These are phyloP conservation scores for Egretta garzetta DNA, from an alignment of 2,113 vertebrate species.

Conservation along the genomic window DNA sequence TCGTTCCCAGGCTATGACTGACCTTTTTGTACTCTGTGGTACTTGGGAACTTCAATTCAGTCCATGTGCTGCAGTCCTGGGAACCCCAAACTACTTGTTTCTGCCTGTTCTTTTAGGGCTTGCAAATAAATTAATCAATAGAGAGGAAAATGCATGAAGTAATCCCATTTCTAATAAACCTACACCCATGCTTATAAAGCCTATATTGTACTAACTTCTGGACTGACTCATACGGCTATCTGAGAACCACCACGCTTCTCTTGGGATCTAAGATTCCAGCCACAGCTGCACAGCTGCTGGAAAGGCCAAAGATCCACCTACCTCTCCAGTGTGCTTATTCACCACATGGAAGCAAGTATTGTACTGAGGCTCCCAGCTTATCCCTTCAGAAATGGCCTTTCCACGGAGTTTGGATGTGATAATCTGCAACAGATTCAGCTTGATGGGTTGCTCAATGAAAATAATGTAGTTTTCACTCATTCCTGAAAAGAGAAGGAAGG, in stretches of 20 bases:
- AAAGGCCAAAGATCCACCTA: conserved; percentile 3
- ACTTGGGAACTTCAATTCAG: neutral
- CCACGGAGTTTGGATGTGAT: conserved; percentile 81
- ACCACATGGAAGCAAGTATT: conserved; percentile 88
- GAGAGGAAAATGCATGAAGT: neutral
- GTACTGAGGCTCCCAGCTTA: conserved; percentile 91
- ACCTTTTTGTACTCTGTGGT: neutral
- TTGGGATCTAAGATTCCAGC: neutral
- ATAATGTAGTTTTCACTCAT: conserved; percentile 94
- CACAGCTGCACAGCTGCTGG: neutral
- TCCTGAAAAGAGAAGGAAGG: conserved; percentile 68
- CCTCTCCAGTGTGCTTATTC: conserved; percentile 88
- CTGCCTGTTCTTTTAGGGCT: neutral
- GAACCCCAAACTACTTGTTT: neutral
- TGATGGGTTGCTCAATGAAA: conserved; percentile 92
- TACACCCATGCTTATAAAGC: neutral
- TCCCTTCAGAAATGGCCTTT: conserved; percentile 75
- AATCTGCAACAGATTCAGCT: conserved; percentile 87
- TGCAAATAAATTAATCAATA: neutral
- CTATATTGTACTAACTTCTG: neutral
- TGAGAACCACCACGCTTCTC: neutral
- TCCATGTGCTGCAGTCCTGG: neutral
- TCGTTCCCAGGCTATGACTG: neutral
- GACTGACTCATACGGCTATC: neutral
- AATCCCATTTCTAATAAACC: neutral